Base-by-base conservation (phyloP, 1,140 invertebrate genomes). In the Pogonomyrmex californicus region DNA sequence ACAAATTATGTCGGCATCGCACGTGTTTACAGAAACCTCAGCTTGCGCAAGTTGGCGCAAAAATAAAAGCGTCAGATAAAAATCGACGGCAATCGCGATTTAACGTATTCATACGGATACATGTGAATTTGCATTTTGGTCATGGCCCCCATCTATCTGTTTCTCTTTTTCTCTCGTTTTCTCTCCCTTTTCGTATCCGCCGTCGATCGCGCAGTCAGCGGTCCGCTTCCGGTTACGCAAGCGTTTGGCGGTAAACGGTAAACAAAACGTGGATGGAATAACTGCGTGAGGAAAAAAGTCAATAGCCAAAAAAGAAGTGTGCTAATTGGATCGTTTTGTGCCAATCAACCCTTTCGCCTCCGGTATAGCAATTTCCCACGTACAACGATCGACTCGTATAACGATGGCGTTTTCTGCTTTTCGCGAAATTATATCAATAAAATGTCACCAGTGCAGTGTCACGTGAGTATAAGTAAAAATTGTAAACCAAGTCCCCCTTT, bases 261-360 rank as follows among this genome's bases (percentile, higher is more conserved):
- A 87, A 90, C 68, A 87, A 79, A 60, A 89, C 88, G 65, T 76
- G 89, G 62, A 44, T 71, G 58, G 81, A 89, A 85, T 86, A 78
- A 85, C 58, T 63, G 17, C 36, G 12, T n/a, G 41, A 66, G 36
- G 38, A 47, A 60, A 81, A 81, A 49, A 38, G 23, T 4, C 60
- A 49, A 71, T 62, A 56, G 41, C 62, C 33, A 65, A 58, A 56
- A 70, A 75, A 82, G 56, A 9, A 17, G 58, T 17, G 36, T 14
- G n/a, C 23, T 76, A 85, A 85, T 54, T 23, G 47, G 4, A 9
- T 7, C 73, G 73, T 85, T 85, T 77, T 30, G 62, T 56, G 33
- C 3, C 51, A 49, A 56, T 60, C 66, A 60, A 73, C 23, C 17
- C 54, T 44, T 71, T 82, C 17, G 23, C 17, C 51, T 23, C 10